Evolutionary conservation across 1,140 invertebrate genomes (phyloP).

Genomic region (Drosophila truncata): DNA sequence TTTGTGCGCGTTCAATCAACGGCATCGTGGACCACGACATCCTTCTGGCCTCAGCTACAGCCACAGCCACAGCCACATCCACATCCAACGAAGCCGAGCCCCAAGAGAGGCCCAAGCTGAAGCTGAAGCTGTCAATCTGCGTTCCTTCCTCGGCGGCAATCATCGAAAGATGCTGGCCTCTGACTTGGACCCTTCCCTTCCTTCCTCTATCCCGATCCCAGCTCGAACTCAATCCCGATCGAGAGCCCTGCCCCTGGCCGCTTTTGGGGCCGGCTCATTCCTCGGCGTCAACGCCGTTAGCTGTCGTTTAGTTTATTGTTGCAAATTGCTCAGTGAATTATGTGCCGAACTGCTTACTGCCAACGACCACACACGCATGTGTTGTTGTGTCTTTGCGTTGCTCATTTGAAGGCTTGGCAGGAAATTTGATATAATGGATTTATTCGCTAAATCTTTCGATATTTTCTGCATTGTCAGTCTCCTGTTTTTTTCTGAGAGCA

Average conservation of each 20-base stretch:
- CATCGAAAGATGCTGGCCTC: slow-evolving; percentile 53
- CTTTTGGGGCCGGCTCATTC: slow-evolving; percentile 60
- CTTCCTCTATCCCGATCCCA: background rate
- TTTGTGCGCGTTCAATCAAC: slow-evolving; percentile 74
- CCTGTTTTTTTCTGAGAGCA: slow-evolving; percentile 10
- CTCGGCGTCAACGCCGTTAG: slow-evolving; percentile 81
- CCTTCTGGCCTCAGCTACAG: slow-evolving; percentile 17
- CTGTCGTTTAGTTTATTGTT: slow-evolving; percentile 83
- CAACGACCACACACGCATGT: slow-evolving; percentile 68
- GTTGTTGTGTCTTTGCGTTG: slow-evolving; percentile 26
- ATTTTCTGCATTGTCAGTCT: slow-evolving; percentile 23
- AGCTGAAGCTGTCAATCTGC: slow-evolving; percentile 70
- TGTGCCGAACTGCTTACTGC: slow-evolving; percentile 80
- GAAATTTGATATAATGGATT: slow-evolving; percentile 73
- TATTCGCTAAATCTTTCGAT: slow-evolving; percentile 63
- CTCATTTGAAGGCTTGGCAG: slow-evolving; percentile 58
- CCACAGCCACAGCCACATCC: background rate
- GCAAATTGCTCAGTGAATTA: slow-evolving; percentile 82
- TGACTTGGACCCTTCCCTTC: slow-evolving; percentile 22
- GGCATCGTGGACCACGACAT: slow-evolving; percentile 45
- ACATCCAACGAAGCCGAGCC: slow-evolving; percentile 11
- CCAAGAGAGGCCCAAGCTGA: slow-evolving; percentile 13
- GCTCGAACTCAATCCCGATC: slow-evolving; percentile 13
- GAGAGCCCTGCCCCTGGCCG: slow-evolving; percentile 17
- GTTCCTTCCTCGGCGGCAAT: slow-evolving; percentile 63